Evolutionary conservation across 2,888 invertebrate species (phyloP), one percentile per base, ranked within the genome.

Genomic region (Trachelus troglodyta): DNA sequence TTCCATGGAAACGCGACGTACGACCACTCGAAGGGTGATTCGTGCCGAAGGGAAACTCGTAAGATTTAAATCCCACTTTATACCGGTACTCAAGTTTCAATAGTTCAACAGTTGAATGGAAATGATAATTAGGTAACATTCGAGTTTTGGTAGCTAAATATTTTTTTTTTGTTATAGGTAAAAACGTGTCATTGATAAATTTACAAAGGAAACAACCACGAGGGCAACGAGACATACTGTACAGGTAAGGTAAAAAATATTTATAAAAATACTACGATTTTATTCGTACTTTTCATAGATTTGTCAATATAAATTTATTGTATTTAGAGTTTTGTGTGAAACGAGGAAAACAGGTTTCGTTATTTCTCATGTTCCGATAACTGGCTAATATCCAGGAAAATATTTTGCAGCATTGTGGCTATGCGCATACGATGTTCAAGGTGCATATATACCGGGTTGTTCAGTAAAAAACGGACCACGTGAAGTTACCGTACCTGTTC

Each of bases 331-430:
- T 40, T 40, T 40, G 6, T 1, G 0, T 15, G 15, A 40, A 40
- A 15, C 15, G 40, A 15, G 40, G 15, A 15, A 40, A 15, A 15
- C 15, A 15, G 40, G 15, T 73, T n/a, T 12, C 4, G 69, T 31
- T 31, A 1, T 15, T 68, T 76, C 9, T 23, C 30, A n/a, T 34
- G 69, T 30, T 69, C 37, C n/a, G 69, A 1, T 23, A 76, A 31
- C 34, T 34, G 75, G 71, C 69, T 78, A 35, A 34, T 12, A 69
- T 15, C 12, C 35, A 34, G 76, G 35, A 35, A 69, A 35, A 74
- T 56, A 30, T n/a, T 12, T 31, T 40, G 0, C 40, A 40, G 15
- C 4, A 15, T 4, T 4, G 37, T 12, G 12, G 3, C 37, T 37
- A 15, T 37, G 4, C 12, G 15, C 12, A 15, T 15, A 4, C 0